Percentiles rank a stretch among this genome's conserved stretches.
phyloP scores from a whole-genome alignment of 2,113 vertebrate genomes.

The Felis chaus region DNA sequence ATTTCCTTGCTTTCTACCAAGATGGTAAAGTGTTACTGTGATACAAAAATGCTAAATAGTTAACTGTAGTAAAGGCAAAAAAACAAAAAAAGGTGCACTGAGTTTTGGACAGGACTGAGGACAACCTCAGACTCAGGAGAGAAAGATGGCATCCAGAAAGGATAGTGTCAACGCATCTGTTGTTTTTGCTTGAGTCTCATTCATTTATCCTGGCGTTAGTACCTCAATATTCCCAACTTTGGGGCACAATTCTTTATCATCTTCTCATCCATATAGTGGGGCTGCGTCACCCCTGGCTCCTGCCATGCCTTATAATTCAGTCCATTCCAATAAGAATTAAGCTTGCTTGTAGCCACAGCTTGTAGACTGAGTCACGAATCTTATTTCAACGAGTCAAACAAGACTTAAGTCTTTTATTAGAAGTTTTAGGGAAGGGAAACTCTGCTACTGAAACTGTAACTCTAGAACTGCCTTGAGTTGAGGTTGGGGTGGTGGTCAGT shows the following conservation, averaged over 20 bases:
- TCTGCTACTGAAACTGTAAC: neutral
- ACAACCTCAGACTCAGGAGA: neutral
- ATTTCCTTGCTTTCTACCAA: neutral
- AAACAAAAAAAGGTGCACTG: neutral
- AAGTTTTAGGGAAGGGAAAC: neutral
- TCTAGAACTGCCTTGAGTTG: neutral
- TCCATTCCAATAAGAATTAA: neutral
- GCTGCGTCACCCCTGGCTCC: neutral
- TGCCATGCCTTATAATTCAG: neutral
- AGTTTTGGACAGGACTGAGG: neutral
- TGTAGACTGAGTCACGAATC: neutral
- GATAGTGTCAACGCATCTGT: neutral
- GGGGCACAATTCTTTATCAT: neutral
- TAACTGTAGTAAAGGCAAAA: neutral
- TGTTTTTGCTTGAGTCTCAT: neutral
- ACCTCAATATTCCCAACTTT: neutral
- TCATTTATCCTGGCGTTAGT: neutral
- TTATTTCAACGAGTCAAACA: neutral
- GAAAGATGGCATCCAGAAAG: neutral
- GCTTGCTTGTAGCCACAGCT: neutral
- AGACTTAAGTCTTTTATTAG: neutral
- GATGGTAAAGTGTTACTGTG: neutral
- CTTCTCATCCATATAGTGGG: neutral
- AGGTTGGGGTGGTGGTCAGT: neutral
- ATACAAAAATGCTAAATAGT: neutral